Evolutionary conservation across 2,888 invertebrate genomes (phyloP).

Genomic region (Microplitis deprimator): DNA sequence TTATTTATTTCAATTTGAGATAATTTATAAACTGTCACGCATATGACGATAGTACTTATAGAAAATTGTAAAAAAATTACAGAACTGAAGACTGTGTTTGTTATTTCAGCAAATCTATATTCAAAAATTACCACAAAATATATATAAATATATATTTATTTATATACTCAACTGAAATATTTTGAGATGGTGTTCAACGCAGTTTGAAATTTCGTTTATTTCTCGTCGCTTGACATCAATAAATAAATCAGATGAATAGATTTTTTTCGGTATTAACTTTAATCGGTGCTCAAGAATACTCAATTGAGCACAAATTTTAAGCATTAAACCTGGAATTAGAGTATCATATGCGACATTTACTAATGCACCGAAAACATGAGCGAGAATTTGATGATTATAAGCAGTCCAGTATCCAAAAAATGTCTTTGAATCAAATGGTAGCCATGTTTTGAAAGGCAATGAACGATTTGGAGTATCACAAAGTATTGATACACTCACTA

Average conservation of each 20-base stretch:
- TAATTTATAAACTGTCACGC: constrained; percentile 29
- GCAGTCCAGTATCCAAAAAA: constrained; percentile 44
- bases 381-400: constrained; percentile 41
- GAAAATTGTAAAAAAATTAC: constrained; percentile 34
- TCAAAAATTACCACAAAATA: not conserved
- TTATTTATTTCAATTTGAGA: constrained; percentile 23
- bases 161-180: constrained; percentile 34
- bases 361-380: constrained; percentile 17
- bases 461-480: constrained; percentile 36
- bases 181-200: constrained; percentile 30
- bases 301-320: constrained; percentile 51
- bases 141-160: not conserved
- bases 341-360: constrained; percentile 51
- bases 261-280: not conserved
- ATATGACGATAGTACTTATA: constrained; percentile 36
- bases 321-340: constrained; percentile 48
- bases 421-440: constrained; percentile 48
- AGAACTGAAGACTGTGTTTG: constrained; percentile 23
- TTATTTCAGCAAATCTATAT: constrained; percentile 22
- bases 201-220: constrained; percentile 12
- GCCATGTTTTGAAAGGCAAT: constrained; percentile 51
- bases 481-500: constrained; percentile 39
- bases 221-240: not conserved
- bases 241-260: not conserved
- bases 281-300: constrained; percentile 42